Percentiles rank a stretch among this genome's conserved stretches.
Conservation (phyloP, 1,140 invertebrate genomes). For the Bacillus rossius region DNA sequence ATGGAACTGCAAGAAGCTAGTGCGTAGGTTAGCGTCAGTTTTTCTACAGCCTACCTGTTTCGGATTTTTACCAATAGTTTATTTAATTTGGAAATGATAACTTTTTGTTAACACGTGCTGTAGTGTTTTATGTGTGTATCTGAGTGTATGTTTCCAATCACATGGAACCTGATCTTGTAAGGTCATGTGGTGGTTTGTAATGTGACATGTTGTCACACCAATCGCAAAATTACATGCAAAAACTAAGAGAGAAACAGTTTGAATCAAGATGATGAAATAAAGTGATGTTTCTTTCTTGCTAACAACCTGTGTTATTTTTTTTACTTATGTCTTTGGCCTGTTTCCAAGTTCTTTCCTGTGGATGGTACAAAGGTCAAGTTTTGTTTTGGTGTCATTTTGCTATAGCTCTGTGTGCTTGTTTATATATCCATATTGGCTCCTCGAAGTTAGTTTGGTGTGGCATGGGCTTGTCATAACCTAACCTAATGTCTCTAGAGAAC, state of each 20-base stretch:
- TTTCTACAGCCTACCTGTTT: no score
- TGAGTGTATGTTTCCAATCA: no score
- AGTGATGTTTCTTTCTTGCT: constrained; percentile 24
- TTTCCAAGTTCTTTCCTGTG: constrained; percentile 41
- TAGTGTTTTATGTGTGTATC: no score
- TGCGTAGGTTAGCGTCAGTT: no score
- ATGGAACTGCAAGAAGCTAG: no score
- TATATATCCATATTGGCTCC: constrained; percentile 37
- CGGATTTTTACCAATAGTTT: no score
- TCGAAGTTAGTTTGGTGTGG: constrained; percentile 49
- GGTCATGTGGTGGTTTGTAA: constrained; percentile 4
- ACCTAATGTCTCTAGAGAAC: background rate
- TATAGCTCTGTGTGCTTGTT: constrained; percentile 50
- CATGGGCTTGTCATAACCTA: constrained; percentile 35
- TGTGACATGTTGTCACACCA: constrained; percentile 27
- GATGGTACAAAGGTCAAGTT: constrained; percentile 49
- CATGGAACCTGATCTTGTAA: background rate
- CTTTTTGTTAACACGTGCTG: no score
- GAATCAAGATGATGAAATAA: constrained; percentile 17
- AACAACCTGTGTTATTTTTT: constrained; percentile 15
- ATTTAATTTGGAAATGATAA: no score
- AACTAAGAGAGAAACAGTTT: background rate
- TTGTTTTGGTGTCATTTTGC: constrained; percentile 53
- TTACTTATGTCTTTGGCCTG: constrained; percentile 46
- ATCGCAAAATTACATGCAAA: background rate